Conservation (phyloP, 2,113 vertebrate species). For the Dasyornis broadbenti region DNA sequence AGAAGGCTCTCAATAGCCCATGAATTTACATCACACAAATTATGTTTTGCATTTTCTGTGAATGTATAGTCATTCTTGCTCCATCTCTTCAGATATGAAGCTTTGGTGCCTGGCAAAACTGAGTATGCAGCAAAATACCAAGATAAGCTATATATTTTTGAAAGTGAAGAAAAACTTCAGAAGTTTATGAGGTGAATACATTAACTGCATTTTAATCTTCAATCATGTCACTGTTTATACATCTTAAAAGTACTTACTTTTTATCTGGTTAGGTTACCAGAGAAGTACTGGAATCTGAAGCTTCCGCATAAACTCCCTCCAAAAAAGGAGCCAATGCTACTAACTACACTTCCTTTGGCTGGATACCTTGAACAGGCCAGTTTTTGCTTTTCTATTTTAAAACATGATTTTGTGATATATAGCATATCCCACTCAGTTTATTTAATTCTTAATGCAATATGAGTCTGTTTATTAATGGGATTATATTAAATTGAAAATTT, state of each 20-base stretch:
- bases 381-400: neutral
- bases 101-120: constrained; percentile 80
- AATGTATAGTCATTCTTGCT: neutral
- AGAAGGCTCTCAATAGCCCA: neutral
- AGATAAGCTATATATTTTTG: constrained; percentile 82
- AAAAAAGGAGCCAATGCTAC: constrained; percentile 75
- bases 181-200: constrained; percentile 85
- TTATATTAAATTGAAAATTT: neutral
- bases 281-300: constrained; percentile 83
- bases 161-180: constrained; percentile 81
- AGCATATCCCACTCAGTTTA: neutral
- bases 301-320: constrained; percentile 89
- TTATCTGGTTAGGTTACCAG: constrained; percentile 76
- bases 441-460: neutral
- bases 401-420: neutral
- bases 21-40: neutral
- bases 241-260: neutral
- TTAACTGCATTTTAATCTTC: neutral
- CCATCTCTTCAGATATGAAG: constrained; percentile 81
- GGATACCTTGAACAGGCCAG: constrained; percentile 90
- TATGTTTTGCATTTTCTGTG: neutral
- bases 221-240: neutral
- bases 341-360: constrained; percentile 85
- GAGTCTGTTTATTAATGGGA: neutral
- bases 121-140: constrained; percentile 83